Base-by-base conservation (phyloP, 2,888 invertebrate species). In the Lottia scabra region DNA sequence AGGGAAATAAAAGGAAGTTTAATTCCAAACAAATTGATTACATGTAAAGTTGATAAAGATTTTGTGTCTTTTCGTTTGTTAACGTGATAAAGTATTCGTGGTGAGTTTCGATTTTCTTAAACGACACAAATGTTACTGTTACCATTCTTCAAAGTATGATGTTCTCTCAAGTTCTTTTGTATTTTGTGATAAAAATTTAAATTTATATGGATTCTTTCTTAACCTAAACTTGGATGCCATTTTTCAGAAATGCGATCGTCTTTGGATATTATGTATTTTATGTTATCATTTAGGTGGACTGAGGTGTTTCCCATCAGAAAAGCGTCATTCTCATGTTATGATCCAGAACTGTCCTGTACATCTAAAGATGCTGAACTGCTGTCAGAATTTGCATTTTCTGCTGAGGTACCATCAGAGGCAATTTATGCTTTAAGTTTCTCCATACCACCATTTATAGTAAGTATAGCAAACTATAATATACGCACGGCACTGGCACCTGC, bases 371-470 rank as follows among this genome's bases (percentile, higher is more conserved):
- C 77, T n/a, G 76, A 78, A 15, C 76, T 80, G 0, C 77, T 80
- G 56, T 73, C 81, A 2, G 81, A 81, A 10, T 83, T 82, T 63
- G 75, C 81, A 12, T 82, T 84, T 63, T 76, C 78, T 30, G 80
- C 79, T 12, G 72, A 77, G 15, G 78, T 84, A 10, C 84, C 84
- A 5, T 77, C 78, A 19, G 78, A 77, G 56, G 80, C 80, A 10
- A 75, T 84, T 5, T 85, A 82, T 62, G 79, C 81, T 15, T 78
- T 85, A 38, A 81, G 78, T 67, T 80, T 85, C 64, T 84, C 83
- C 73, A 80, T 85, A 0, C 85, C 85, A 0, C 81, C 82, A 26
- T 80, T 83, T 73, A 81, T 85, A 19, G 85, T 85, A 72, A 73
- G 83, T 78, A 44, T 44, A 19, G 10, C 15, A 30, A 10, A 4